Conservation (phyloP, 2,113 vertebrate species). For the Delphinus delphis region DNA sequence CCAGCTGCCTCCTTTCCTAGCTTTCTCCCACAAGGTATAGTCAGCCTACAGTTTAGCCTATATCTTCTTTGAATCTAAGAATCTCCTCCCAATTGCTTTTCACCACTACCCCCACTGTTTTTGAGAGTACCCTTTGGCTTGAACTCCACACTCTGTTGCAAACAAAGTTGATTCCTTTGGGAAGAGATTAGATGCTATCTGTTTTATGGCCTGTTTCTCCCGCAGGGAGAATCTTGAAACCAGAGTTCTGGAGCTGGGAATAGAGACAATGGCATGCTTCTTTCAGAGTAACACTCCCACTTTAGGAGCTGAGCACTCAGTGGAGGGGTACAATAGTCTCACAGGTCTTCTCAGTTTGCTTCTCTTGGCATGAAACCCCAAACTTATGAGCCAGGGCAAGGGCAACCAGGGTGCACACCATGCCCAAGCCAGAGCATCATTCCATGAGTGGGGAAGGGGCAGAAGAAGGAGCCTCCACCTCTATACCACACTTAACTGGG, state of each 20-base stretch:
- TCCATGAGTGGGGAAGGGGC: neutral
- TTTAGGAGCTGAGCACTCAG: neutral
- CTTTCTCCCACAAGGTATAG: neutral
- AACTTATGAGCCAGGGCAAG: neutral
- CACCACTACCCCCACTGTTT: neutral
- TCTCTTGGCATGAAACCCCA: neutral
- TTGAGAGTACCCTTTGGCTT: neutral
- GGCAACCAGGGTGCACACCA: neutral
- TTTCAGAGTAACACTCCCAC: neutral
- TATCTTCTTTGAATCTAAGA: neutral
- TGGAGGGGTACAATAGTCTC: neutral
- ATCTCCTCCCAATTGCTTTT: neutral
- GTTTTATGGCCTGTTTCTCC: neutral
- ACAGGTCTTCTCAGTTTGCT: neutral
- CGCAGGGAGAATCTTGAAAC: neutral
- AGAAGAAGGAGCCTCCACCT: neutral
- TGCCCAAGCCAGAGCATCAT: neutral
- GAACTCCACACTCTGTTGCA: neutral
- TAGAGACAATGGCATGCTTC: neutral
- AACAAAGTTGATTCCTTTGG: neutral
- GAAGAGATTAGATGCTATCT: neutral
- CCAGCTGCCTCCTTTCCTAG: neutral
- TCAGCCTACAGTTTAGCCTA: neutral
- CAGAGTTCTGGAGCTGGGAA: neutral
- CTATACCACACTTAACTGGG: neutral